Evolutionary conservation across 2,888 invertebrate genomes (phyloP), one percentile per base, ranked within the genome.

Genomic region (Eupithecia abbreviata): DNA sequence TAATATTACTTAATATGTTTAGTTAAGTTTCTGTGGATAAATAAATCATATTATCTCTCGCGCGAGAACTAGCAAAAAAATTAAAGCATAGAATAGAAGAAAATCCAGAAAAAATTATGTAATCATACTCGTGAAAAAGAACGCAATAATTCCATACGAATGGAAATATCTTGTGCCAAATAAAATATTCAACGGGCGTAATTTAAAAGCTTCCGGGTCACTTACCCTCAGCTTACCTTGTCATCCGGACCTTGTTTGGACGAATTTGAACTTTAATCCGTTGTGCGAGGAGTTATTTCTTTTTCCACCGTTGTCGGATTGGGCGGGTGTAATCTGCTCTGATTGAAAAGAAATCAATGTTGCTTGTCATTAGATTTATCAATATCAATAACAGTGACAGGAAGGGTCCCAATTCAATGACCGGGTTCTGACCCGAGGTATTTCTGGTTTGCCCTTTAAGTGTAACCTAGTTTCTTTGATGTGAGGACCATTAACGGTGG

Each of bases 191-290:
- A 89, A 82, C 84, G 83, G 82, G 82, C 87, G 88, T 90, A 89
- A 91, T 91, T 91, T 90, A 88, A 90, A 90, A 90, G 89, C 88
- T 90, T 90, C 88, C 88, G 87, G 90, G 88, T 90, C 91, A 90
- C 88, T 91, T 88, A 85, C 85, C 86, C 80, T 76, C 77, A 78
- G 84, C 84, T 86, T 86, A 88, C 88, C 87, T 87, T 88, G 86
- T 88, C 87, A 87, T 88, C 79, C 80, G 77, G 78, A 55, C 71
- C 78, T 80, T 85, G 85, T 86, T 85, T 85, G 81, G 81, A 81
- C 82, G 79, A 89, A 90, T 85, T 83, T 87, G 77, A 77, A 86
- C 87, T 84, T 84, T 88, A 89, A 85, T 81, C 78, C 83, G 10
- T 75, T 74, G 83, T 42, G 66, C 84, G 85, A 82, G 85, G 82